phyloP scores from a whole-genome alignment of 2,113 vertebrate genomes.

The Coryphaenoides rupestris region DNA sequence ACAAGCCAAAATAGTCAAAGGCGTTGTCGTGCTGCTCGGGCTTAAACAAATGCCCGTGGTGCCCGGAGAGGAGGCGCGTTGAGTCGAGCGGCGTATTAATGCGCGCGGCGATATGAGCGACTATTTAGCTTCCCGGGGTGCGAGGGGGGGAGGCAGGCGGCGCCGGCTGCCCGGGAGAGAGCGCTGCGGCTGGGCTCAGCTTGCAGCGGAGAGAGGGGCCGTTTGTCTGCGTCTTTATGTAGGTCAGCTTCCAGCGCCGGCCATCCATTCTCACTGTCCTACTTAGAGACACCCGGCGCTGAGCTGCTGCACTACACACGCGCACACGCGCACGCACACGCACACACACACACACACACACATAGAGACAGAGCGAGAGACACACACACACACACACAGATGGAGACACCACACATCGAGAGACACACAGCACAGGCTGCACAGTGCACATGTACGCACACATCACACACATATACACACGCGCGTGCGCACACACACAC shows the following conservation, averaged over 20 bases:
- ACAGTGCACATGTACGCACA: neutral
- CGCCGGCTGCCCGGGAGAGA: neutral
- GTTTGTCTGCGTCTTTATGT: slow-evolving; percentile 75
- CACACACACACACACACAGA: slow-evolving; percentile 12
- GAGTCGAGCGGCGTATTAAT: no score
- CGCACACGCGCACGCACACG: neutral
- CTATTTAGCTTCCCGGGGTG: no score
- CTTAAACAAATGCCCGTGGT: no score
- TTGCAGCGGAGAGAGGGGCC: slow-evolving; percentile 64
- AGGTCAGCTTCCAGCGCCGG: slow-evolving; percentile 76
- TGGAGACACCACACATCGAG: neutral
- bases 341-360: slow-evolving; percentile 19
- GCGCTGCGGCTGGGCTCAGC: slow-evolving; percentile 44
- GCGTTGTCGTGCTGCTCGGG: no score
- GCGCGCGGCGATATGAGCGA: no score
- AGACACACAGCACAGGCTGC: neutral
- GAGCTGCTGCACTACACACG: slow-evolving; percentile 21
- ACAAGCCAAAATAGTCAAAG: no score
- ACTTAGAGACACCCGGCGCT: slow-evolving; percentile 58
- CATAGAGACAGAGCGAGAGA: slow-evolving; percentile 11
- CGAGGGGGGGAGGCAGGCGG: no score
- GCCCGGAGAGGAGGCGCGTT: no score
- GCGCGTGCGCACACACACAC: neutral
- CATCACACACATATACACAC: neutral
- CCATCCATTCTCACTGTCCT: slow-evolving; percentile 78